Evolutionary conservation across 35 echinoderm and acorn worm species (phyloP).

Genomic region (Diadema setosum): DNA sequence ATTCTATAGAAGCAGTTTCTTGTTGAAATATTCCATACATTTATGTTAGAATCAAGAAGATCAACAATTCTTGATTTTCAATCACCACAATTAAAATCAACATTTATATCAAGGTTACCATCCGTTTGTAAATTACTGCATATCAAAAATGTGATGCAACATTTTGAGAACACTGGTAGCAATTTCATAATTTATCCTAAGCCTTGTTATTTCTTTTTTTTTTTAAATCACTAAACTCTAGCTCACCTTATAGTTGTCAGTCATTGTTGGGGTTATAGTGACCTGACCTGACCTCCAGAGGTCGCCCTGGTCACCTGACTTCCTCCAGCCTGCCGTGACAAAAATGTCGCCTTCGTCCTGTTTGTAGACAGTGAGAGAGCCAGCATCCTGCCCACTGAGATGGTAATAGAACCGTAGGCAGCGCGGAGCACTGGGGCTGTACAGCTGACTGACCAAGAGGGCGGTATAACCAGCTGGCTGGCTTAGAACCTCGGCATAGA

Average conservation of each 20-base stretch:
- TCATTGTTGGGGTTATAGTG: slow-evolving; percentile 17
- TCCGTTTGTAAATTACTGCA: not conserved
- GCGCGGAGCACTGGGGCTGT: not conserved
- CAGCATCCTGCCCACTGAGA: slow-evolving; percentile 59
- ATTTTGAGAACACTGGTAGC: too few species aligned
- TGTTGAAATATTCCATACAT: too few species aligned
- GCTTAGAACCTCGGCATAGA: not conserved
- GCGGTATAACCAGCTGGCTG: not conserved
- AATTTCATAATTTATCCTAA: too few species aligned
- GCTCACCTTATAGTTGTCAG: slow-evolving; percentile 31
- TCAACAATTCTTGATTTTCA: too few species aligned
- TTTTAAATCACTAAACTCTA: not conserved
- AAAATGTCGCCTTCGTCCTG: slow-evolving; percentile 77
- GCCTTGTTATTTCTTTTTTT: not conserved
- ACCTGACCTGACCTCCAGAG: slow-evolving; percentile 66
- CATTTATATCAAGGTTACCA: not conserved
- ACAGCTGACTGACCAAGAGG: not conserved
- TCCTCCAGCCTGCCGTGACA: slow-evolving; percentile 64
- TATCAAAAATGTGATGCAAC: not conserved
- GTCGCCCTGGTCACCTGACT: slow-evolving; percentile 72
- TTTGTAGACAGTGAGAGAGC: slow-evolving; percentile 71
- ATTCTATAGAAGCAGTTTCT: too few species aligned
- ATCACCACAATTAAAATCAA: too few species aligned
- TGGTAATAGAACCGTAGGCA: slow-evolving; percentile 90
- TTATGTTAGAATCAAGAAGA: too few species aligned